These are phyloP conservation scores for Entomobrya proxima DNA, from an alignment of 2,888 invertebrate genomes.

Conservation along the genomic window DNA sequence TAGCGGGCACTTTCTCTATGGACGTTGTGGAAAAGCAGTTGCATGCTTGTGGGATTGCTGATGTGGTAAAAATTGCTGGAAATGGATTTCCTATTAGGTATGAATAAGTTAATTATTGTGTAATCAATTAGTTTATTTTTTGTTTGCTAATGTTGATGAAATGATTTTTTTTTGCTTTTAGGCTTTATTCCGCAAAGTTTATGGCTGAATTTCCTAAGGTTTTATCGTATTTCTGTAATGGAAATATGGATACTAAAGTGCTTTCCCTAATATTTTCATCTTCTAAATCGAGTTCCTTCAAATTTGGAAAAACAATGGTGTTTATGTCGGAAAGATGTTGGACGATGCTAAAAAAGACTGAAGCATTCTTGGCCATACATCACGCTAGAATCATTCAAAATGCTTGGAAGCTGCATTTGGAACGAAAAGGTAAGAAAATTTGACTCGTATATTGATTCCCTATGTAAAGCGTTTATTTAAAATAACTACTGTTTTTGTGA, in stretches of 20 bases:
- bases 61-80: conserved; percentile 72
- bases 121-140: background rate
- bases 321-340: conserved; percentile 70
- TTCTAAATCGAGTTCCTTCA: background rate
- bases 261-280: conserved; percentile 7
- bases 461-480: background rate
- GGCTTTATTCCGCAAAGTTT: conserved; percentile 9
- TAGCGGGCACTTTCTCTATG: conserved; percentile 61
- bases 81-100: conserved; percentile 74
- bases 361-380: conserved; percentile 28
- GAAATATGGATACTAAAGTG: background rate
- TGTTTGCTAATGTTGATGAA: background rate
- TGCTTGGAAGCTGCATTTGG: conserved; percentile 52
- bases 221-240: conserved; percentile 35
- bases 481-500: background rate
- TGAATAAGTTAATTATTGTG: background rate
- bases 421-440: conserved; percentile 33
- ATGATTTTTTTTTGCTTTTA: background rate
- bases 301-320: conserved; percentile 67
- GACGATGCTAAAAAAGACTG: conserved; percentile 59
- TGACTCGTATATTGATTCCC: background rate
- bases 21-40: conserved; percentile 70
- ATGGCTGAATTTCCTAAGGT: conserved; percentile 30
- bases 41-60: conserved; percentile 71
- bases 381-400: conserved; percentile 62